Conservation (phyloP, 2,113 vertebrate genomes). For the Xiphias gladius region DNA sequence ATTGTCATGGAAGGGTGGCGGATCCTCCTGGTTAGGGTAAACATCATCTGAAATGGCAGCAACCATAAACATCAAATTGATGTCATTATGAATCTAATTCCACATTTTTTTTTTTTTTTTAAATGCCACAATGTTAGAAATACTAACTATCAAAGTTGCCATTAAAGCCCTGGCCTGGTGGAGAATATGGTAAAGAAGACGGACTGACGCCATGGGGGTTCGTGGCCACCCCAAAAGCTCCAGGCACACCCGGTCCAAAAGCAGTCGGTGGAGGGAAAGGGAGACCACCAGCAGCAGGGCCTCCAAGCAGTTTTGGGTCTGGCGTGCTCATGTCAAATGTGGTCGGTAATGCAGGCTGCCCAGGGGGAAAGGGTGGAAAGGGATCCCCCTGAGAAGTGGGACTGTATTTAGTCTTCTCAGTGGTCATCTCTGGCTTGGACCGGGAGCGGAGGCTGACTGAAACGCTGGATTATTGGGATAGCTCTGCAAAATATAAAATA, state of each 20-base stretch:
- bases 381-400: constrained; percentile 22
- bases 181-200: constrained; percentile 33
- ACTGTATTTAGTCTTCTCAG: constrained; percentile 60
- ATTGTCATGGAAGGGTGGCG: constrained; percentile 71
- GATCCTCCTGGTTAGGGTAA: constrained; percentile 58
- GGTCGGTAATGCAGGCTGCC: constrained; percentile 39
- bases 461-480: neutral
- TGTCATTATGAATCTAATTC: neutral
- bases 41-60: constrained; percentile 35
- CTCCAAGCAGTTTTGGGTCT: constrained; percentile 16
- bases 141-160: constrained; percentile 28
- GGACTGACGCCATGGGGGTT: constrained; percentile 51
- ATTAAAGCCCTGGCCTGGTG: constrained; percentile 44
- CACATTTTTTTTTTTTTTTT: neutral
- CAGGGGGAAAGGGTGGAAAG: constrained; percentile 7
- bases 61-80: constrained; percentile 9
- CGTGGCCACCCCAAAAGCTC: constrained; percentile 30
- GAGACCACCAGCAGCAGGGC: constrained; percentile 25
- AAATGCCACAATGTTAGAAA: neutral
- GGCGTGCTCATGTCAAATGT: constrained; percentile 46
- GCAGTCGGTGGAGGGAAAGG: constrained; percentile 70
- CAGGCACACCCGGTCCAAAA: constrained; percentile 54
- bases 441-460: constrained; percentile 9
- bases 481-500: neutral
- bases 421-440: constrained; percentile 57